Evolutionary conservation across 2,888 invertebrate species (phyloP).

Genomic region (Caenorhabditis wallacei): DNA sequence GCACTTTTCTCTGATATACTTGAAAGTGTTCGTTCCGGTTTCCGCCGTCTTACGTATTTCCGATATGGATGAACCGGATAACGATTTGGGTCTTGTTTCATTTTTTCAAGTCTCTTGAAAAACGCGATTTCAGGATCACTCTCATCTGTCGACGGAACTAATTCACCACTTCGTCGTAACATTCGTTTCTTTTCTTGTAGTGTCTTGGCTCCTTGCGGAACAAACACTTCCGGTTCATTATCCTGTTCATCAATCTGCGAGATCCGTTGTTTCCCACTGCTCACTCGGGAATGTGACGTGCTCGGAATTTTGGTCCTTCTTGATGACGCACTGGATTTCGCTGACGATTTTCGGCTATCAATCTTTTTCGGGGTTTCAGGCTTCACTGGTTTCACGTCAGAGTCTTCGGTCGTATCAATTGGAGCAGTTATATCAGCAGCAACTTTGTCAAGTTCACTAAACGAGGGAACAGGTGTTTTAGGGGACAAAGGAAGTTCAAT

Average conservation of each 20-base stretch:
- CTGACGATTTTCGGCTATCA: slow-evolving; percentile 54
- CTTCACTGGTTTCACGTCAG: slow-evolving; percentile 44
- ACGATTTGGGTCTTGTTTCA: slow-evolving; percentile 40
- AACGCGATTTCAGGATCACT: slow-evolving; percentile 69
- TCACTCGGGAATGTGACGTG: slow-evolving; percentile 40
- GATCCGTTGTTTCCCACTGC: slow-evolving; percentile 43
- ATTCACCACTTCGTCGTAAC: slow-evolving; percentile 41
- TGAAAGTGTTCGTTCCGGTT: slow-evolving; percentile 64
- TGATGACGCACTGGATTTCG: slow-evolving; percentile 56
- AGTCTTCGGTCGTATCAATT: slow-evolving; percentile 33
- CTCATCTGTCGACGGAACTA: slow-evolving; percentile 63
- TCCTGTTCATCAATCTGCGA: slow-evolving; percentile 58
- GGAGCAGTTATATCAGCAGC: background rate
- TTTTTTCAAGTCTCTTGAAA: slow-evolving; percentile 61
- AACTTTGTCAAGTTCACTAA: slow-evolving; percentile 31
- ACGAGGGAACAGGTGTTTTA: slow-evolving; percentile 19
- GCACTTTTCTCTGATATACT: slow-evolving; percentile 76
- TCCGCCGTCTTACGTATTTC: slow-evolving; percentile 33
- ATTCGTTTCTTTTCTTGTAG: slow-evolving; percentile 24
- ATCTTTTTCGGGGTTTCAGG: slow-evolving; percentile 27
- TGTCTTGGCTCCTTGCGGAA: slow-evolving; percentile 51
- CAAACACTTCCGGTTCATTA: slow-evolving; percentile 57
- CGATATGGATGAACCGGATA: slow-evolving; percentile 35
- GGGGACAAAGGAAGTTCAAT: slow-evolving; percentile 69
- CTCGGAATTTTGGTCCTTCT: slow-evolving; percentile 50